These are phyloP conservation scores for Phyllotis vaccarum DNA, from an alignment of 2,797 vertebrate species.

Conservation along the genomic window DNA sequence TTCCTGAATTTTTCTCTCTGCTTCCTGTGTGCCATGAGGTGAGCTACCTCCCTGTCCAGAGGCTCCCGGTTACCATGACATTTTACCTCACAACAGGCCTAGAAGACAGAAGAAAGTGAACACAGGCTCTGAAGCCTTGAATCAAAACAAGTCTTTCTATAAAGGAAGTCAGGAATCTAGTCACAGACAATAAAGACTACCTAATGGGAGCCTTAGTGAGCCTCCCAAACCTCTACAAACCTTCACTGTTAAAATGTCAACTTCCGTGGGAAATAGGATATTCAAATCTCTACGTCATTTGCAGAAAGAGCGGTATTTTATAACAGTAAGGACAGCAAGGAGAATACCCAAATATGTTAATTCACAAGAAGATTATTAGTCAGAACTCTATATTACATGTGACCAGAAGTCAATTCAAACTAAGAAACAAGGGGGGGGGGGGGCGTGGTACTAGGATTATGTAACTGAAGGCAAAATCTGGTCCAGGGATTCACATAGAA, in stretches of 20 bases:
- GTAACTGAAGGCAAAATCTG: neutral
- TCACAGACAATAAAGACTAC: neutral
- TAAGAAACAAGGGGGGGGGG: neutral
- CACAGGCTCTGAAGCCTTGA: neutral
- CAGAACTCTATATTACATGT: neutral
- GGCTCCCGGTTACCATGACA: neutral
- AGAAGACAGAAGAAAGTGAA: neutral
- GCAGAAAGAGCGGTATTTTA: neutral
- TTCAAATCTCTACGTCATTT: neutral
- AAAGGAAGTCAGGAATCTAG: neutral
- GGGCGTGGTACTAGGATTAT: neutral
- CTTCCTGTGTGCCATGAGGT: neutral
- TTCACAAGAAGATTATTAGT: conserved; percentile 12
- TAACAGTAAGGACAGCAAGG: neutral
- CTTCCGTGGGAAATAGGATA: neutral
- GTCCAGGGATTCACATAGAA: neutral
- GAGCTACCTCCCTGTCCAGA: neutral
- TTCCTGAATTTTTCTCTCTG: neutral
- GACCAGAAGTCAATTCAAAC: neutral
- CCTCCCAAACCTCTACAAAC: neutral
- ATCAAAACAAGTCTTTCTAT: neutral
- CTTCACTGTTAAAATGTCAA: neutral
- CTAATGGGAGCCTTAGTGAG: neutral
- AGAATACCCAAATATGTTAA: neutral
- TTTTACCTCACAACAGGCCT: neutral